Base-by-base conservation (phyloP, 2,888 invertebrate species). In the Boloria selene region DNA sequence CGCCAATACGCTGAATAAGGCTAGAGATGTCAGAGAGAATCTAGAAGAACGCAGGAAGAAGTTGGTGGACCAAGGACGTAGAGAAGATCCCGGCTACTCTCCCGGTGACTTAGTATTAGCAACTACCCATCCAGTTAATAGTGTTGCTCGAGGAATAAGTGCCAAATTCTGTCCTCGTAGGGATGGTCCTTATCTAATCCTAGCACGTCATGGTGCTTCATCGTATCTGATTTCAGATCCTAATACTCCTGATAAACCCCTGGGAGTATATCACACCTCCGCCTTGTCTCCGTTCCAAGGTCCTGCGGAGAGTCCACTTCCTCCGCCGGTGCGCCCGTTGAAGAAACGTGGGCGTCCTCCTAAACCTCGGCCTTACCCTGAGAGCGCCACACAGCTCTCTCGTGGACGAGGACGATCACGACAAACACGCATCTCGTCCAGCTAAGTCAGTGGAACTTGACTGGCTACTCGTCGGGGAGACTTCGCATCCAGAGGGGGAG, bases 1-100 rank as follows among this genome's bases (percentile, higher is more conserved):
- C 1, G 66, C 59, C 3, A 52, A 62, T 14, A 70, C 61, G 13
- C 18, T 73, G 2, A 44, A 60, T 13, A 47, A 18, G 42, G 70
- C 63, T 10, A 44, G 44, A 44, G 44, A 44, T 10, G 14, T 10
- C 10, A 14, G 10, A 44, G 44, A 44, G 44, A 10, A 14, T 3
- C 44, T 13, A 44, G 13, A 44, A 44, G 44, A 44, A 13, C 44
- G 44, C 44, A 44, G 14, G 3, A 44, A 44, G 14, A 14, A 13
- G 44, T 10, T 13, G 13, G 44, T 14, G 10, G 44, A 44, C 4
- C 13, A 44, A 44, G 14, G 14, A 3, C 44, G 4, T 44, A 10
- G 44, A 13, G 13, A 10, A 3, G 3, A 3, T 44, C 2, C 2
- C 14, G 10, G 13, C 14, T 44, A 13, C 44, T 13, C 10, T 3